phyloP scores from a whole-genome alignment of 92 coral and sea anemone species.

The Palythoa heliodiscus region DNA sequence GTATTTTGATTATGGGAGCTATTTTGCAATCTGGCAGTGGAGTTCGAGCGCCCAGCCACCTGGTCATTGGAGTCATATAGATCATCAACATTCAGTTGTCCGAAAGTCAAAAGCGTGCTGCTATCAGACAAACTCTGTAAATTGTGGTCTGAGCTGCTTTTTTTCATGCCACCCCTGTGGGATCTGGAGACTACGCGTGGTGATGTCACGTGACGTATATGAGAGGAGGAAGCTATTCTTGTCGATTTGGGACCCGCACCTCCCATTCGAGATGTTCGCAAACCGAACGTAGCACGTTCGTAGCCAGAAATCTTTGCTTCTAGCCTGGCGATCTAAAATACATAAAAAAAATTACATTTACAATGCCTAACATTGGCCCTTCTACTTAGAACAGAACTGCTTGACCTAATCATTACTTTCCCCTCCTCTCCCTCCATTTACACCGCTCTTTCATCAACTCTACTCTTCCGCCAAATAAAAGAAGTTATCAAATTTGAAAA shows the following conservation, averaged over 20 bases:
- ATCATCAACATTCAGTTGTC: conserved; percentile 56
- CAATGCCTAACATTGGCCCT: background rate
- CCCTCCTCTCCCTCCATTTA: background rate
- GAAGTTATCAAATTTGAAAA: background rate
- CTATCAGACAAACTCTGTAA: conserved; percentile 71
- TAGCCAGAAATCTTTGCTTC: conserved; percentile 98
- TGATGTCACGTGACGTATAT: conserved; percentile 86
- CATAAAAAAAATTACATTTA: background rate
- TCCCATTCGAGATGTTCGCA: conserved; percentile 60
- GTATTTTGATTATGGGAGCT: conserved; percentile 21
- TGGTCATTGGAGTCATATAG: conserved; percentile 45
- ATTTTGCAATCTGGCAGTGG: conserved; percentile 27
- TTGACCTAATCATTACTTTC: too few relatives aligned
- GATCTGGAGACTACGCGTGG: conserved; percentile 66
- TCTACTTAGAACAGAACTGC: background rate
- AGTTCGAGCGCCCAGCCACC: conserved; percentile 42
- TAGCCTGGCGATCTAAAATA: conserved; percentile 79
- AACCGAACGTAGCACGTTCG: conserved; percentile 97
- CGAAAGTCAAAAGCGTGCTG: conserved; percentile 53
- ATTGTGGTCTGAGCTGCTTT: conserved; percentile 91
- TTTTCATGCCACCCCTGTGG: conserved; percentile 59
- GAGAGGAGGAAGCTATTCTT: conserved; percentile 44
- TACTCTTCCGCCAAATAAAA: background rate
- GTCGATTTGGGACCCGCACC: conserved; percentile 45
- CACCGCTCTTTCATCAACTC: background rate